Evolutionary conservation across 35 echinoderm and acorn worm species (phyloP), one percentile per base, ranked within the genome.

Genomic region (Holothuria glaberrima): DNA sequence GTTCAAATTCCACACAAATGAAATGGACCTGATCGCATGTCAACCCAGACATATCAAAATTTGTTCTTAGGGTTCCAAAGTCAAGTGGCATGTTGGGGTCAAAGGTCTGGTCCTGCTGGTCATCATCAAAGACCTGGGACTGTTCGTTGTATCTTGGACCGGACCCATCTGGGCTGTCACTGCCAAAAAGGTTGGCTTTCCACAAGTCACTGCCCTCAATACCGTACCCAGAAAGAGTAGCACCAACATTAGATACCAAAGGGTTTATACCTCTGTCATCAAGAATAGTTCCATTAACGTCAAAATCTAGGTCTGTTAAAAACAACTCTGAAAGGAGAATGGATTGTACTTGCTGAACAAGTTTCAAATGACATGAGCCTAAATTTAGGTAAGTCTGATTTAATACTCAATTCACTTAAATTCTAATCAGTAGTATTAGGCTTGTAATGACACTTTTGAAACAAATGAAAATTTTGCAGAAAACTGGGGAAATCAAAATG

Each of bases 21-120:
- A 92, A 94, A 2, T 52, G 76, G 32, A 94, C 91, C 33, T 98
- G 68, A 62, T 75, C 52, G 45, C 96, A 98, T 33, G 90, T 94
- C 54, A 92, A 50, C 3, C 59, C 85, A 9, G 90, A 92, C 96
- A 98, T 98, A 73, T 98, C 90, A 61, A 98, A 73, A 59, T 98
- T 92, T 25, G 94, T 88, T 6, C 67, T 67, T 12, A 94, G 44
- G 5, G 50, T 58, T 14, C 89, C 73, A 36, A 92, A 91, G 29
- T 93, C 87, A 58, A 96, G 89, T 21, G 94, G 87, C 52, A 31
- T 56, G 18, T 69, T 58, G 13, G 86, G 94, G 35, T 85, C 88
- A 38, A 96, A 72, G 22, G 62, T 85, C 20, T 63, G 89, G 27
- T 93, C 88, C 78, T 93, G 94, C 66, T 96, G 94, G n/a, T 90